Conservation (phyloP, 2,797 vertebrate species). For the Aphelocoma californica region DNA sequence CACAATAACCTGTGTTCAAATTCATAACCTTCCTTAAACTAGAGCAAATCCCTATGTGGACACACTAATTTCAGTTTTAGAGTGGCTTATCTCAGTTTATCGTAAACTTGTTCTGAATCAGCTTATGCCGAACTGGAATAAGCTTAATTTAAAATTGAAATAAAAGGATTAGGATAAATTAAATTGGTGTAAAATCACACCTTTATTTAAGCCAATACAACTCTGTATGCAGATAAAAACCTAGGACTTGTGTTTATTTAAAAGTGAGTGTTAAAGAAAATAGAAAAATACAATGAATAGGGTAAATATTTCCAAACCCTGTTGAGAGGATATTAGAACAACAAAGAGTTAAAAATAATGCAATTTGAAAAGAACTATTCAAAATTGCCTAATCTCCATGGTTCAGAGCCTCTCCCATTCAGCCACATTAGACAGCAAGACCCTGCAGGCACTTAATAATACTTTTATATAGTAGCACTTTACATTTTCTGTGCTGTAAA, state of each 20-base stretch:
- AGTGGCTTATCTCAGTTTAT: conserved; percentile 55
- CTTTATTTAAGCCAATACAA: conserved; percentile 33
- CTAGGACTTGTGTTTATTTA: neutral
- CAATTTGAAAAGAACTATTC: conserved; percentile 41
- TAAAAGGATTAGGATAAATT: conserved; percentile 44
- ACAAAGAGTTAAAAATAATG: conserved; percentile 52
- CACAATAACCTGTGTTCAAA: neutral
- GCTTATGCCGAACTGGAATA: neutral
- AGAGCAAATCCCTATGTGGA: neutral
- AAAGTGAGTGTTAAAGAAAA: neutral
- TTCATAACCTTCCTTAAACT: neutral
- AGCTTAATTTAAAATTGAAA: conserved; percentile 48
- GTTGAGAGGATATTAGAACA: neutral
- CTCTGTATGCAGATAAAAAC: neutral
- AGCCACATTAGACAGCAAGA: conserved; percentile 43
- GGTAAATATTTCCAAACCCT: neutral
- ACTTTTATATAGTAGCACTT: conserved; percentile 50
- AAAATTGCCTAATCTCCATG: conserved; percentile 44
- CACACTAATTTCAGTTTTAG: conserved; percentile 49
- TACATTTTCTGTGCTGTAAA: conserved; percentile 33
- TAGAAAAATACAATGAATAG: neutral
- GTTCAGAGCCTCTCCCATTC: conserved; percentile 48
- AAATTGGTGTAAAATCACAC: conserved; percentile 54
- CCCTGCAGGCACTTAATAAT: conserved; percentile 60
- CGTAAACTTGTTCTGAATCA: conserved; percentile 39